Conservation (phyloP, 2,888 invertebrate genomes). For the Rhagium mordax region DNA sequence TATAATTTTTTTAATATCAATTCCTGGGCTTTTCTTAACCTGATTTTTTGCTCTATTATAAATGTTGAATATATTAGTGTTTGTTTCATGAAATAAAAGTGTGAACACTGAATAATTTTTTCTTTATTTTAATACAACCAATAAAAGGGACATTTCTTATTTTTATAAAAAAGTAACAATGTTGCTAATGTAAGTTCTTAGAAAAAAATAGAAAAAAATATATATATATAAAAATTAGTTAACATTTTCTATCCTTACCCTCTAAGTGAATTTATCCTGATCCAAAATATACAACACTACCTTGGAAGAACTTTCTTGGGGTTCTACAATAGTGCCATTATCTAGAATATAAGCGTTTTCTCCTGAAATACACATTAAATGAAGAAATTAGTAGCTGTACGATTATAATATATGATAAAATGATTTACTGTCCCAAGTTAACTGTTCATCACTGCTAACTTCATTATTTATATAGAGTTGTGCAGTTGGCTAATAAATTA, state of each 20-base stretch:
- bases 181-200: neutral
- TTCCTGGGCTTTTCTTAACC: neutral
- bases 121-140: conserved; percentile 1
- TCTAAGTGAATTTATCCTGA: conserved; percentile 23
- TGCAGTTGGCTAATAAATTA: too few relatives aligned
- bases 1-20: neutral
- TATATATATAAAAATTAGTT: neutral
- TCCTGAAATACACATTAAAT: conserved; percentile 55
- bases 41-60: neutral
- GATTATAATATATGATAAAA: too few relatives aligned
- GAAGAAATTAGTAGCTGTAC: too few relatives aligned
- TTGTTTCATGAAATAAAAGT: neutral
- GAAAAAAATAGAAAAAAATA: neutral
- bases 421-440: too few relatives aligned
- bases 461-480: too few relatives aligned
- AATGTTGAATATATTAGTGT: neutral
- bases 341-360: conserved; percentile 64
- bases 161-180: neutral
- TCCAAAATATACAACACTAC: conserved; percentile 61
- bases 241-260: neutral
- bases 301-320: conserved; percentile 59
- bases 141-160: conserved; percentile 6
- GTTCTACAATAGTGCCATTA: conserved; percentile 64
- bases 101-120: conserved; percentile 12
- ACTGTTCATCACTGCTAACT: too few relatives aligned